Base-by-base conservation (phyloP, 2,113 vertebrate species). In the Gobio gobio region DNA sequence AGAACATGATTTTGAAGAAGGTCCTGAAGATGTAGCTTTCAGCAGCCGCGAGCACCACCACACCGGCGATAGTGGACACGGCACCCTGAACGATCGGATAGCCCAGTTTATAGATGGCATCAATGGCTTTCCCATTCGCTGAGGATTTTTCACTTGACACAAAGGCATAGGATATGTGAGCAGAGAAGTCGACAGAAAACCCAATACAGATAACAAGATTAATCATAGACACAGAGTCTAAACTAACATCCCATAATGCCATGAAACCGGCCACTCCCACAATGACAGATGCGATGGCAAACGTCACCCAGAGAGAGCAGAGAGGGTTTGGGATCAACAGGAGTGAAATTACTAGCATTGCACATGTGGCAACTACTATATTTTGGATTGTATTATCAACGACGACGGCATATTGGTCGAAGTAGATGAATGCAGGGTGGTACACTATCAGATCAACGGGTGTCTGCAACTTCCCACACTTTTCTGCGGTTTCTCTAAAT, bases 1-100 rank as follows among this genome's bases (percentile, higher is more conserved):
- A 87, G 88, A 93, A 94, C 92, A 87, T 93, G 51, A 94, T 93
- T 86, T 94, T 92, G 72, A 92, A 94, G 91, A 93, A 94, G 7
- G 87, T 91, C 74, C 91, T 90, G 83, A 93, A 91, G 75, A 94
- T 90, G 86, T 77, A 86, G 51, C 92, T 47, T 73, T 91, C 82
- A 18, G 92, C 92, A 70, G 87, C 82, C 75, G 93, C 85, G 24
- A 95, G 90, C 45, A 94, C 92, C 36, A 87, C 88, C 9, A 96
- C 89, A 9, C 95, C 95, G 61, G 94, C 43, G 72, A 95, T 85
- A 0, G 94, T 96, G 59, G 95, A 96, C 80, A 92, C 0, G 70
- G 92, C 86, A 2, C 86, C 83, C 29, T 85, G 87, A 47, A 88
- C 3, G 1, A 90, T 83, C 2, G 92, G 88, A 61, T 91, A 94